Evolutionary conservation across 2,113 vertebrate genomes (phyloP).

Genomic region (Andinoacara biseriatus): DNA sequence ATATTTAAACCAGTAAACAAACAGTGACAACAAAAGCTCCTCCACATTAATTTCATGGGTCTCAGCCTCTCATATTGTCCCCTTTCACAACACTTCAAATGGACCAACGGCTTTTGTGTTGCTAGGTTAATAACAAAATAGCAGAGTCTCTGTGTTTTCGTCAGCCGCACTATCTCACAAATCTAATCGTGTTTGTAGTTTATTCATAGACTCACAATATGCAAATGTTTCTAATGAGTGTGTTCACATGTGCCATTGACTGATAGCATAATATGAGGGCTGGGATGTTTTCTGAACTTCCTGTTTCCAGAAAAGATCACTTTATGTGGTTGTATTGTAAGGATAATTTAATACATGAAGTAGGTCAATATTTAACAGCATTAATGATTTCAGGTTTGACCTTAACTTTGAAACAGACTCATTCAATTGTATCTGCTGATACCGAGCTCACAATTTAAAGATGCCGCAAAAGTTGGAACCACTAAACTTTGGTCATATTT

Average conservation of each 20-base stretch:
- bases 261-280: neutral
- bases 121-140: neutral
- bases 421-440: neutral
- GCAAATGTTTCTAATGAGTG: conserved; percentile 4
- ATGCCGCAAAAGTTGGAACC: neutral
- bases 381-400: neutral
- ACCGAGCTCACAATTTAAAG: neutral
- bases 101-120: conserved; percentile 6
- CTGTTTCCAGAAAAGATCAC: neutral
- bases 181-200: conserved; percentile 23
- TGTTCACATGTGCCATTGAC: neutral
- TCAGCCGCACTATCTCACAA: neutral
- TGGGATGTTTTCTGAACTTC: neutral
- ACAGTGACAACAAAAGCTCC: conserved; percentile 15
- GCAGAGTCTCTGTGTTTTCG: neutral
- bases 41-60: conserved; percentile 33
- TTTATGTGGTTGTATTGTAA: neutral
- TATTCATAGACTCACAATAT: neutral
- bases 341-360: neutral
- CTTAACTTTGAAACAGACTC: neutral
- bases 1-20: conserved; percentile 32
- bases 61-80: neutral
- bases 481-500: neutral
- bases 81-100: conserved; percentile 5
- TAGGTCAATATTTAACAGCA: conserved; percentile 2